Evolutionary conservation across 2,888 invertebrate genomes (phyloP), one percentile per base, ranked within the genome.

Genomic region (Drosophila gaucha): DNA sequence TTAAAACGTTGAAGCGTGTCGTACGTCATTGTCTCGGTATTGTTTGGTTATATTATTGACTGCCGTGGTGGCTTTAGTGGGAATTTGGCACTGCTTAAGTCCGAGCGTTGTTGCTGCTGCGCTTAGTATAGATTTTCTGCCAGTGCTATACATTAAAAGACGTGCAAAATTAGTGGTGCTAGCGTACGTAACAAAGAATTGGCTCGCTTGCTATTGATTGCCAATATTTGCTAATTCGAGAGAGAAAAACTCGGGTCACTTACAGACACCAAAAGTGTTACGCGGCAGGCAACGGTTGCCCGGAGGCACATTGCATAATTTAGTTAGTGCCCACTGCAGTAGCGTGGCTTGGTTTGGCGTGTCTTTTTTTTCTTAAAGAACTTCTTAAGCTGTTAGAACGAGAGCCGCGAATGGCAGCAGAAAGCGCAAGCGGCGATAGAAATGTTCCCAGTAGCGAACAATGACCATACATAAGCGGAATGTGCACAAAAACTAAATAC

Each of bases 61-160:
- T 82, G 59, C 59, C 71, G 71, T 72, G 57, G 67, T 75, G 50
- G 47, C 59, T 67, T 57, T 31, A 51, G 60, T 69, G 70, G 33
- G 59, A 59, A 46, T 59, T 33, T 51, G 36, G 52, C 52, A 66
- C 49, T 60, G 50, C 51, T 56, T 50, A 55, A 67, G 55, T 55
- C 50, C 43, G 71, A 60, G 59, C 56, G 44, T 51, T 35, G 33
- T 26, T 47, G 50, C 56, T 47, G 44, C 56, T 76, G 62, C 66
- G 65, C 52, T 66, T 71, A 76, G 74, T 76, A 64, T 74, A 74
- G 74, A 67, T 76, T 74, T 76, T 74, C 24, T 63, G 63, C 38
- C 44, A 51, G 43, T 73, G 56, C 51, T 49, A 39, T 26, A n/a
- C n/a, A 18, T n/a, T 50, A 46, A 54, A 69, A 70, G 47, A 69